These are phyloP conservation scores for Zaprionus tsacasi DNA, from an alignment of 1,140 invertebrate species.

Conservation along the genomic window DNA sequence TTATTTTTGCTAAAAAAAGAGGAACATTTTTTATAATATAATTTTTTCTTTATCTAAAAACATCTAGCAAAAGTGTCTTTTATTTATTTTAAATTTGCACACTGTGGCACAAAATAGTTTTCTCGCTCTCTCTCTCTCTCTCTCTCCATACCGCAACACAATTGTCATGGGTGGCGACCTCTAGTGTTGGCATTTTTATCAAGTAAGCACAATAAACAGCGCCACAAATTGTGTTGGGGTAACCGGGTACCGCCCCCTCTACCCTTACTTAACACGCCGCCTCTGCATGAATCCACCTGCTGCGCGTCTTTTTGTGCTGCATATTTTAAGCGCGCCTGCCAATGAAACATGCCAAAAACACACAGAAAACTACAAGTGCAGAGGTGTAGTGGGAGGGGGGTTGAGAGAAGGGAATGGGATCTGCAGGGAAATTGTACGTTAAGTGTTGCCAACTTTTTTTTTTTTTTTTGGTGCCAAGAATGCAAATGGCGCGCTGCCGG, in stretches of 20 bases:
- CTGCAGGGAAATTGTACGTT: constrained; percentile 18
- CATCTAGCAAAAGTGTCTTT: too few species aligned
- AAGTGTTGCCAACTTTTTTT: constrained; percentile 57
- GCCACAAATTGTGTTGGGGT: constrained; percentile 26
- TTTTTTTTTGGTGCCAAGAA: constrained; percentile 56
- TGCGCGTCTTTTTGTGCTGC: constrained; percentile 59
- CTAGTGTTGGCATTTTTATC: constrained; percentile 54
- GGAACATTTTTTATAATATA: too few species aligned
- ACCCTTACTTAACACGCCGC: background rate
- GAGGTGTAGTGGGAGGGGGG: background rate
- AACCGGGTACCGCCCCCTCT: too few species aligned
- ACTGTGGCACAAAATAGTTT: background rate
- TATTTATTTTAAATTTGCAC: background rate
- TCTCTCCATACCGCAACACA: constrained; percentile 7
- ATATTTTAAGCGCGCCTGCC: constrained; percentile 74
- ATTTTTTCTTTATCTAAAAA: too few species aligned
- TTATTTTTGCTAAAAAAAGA: too few species aligned
- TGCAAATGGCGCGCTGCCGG: constrained; percentile 67
- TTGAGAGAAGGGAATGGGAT: constrained; percentile 12
- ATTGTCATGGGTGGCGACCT: constrained; percentile 44
- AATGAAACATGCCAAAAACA: constrained; percentile 76
- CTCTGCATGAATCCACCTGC: constrained; percentile 53
- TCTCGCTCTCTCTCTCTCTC: constrained; percentile 13
- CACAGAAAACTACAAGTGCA: constrained; percentile 55
- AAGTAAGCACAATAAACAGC: constrained; percentile 59